Conservation (phyloP, 2,888 invertebrate genomes). For the Lucinisca nassula region DNA sequence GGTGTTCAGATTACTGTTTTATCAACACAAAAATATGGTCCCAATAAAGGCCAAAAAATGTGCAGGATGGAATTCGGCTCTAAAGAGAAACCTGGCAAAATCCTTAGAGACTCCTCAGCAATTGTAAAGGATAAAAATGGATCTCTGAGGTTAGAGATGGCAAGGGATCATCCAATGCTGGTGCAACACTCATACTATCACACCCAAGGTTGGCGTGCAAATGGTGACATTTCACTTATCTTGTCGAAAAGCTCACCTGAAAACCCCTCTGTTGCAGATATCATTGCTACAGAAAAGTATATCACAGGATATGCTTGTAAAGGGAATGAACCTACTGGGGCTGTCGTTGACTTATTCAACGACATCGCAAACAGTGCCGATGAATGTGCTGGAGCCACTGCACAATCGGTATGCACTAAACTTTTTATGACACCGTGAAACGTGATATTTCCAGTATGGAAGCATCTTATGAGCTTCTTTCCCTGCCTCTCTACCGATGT, state of each 20-base stretch:
- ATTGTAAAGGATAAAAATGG: slow-evolving; percentile 69
- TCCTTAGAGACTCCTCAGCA: slow-evolving; percentile 45
- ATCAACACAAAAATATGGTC: neutral
- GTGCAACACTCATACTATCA: slow-evolving; percentile 71
- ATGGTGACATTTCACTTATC: slow-evolving; percentile 71
- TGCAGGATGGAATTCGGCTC: slow-evolving; percentile 70
- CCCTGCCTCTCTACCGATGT: slow-evolving; percentile 43
- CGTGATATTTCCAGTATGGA: slow-evolving; percentile 60
- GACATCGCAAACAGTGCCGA: neutral
- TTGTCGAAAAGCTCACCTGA: slow-evolving; percentile 64
- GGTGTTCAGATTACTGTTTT: slow-evolving; percentile 27
- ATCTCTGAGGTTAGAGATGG: slow-evolving; percentile 70
- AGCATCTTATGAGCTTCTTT: slow-evolving; percentile 57
- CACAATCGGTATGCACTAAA: slow-evolving; percentile 45
- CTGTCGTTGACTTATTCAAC: neutral
- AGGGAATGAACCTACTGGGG: neutral
- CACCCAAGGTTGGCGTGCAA: slow-evolving; percentile 67
- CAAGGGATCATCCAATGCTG: slow-evolving; percentile 68
- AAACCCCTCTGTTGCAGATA: slow-evolving; percentile 56
- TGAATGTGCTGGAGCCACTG: slow-evolving; percentile 1
- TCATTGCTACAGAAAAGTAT: neutral
- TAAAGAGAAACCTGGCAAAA: slow-evolving; percentile 24
- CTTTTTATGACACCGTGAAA: slow-evolving; percentile 61
- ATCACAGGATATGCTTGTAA: slow-evolving; percentile 12
- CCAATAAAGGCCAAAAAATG: slow-evolving; percentile 10